Evolutionary conservation across 2,113 vertebrate genomes (phyloP).

Genomic region (Colaptes auratus): DNA sequence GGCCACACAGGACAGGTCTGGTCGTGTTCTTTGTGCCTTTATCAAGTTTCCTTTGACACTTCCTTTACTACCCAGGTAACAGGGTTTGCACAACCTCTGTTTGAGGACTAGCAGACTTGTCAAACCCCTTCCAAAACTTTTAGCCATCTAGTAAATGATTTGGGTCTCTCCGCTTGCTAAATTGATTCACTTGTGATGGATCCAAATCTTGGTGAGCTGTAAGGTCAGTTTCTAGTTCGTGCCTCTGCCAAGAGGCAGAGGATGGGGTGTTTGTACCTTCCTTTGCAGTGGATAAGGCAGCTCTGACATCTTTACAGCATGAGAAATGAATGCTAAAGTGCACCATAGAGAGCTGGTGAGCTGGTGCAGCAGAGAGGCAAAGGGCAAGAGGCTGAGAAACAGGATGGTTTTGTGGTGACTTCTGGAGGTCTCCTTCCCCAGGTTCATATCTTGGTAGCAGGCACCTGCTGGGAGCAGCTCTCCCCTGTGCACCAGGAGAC

Average conservation of each 20-base stretch:
- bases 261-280: not conserved
- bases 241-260: not conserved
- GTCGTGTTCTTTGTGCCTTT: not conserved
- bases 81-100: not conserved
- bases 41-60: not conserved
- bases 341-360: not conserved
- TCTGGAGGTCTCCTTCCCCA: not conserved
- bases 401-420: too few relatives aligned
- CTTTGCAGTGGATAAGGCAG: not conserved
- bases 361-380: not conserved
- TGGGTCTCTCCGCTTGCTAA: not conserved
- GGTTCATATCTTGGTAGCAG: accelerated
- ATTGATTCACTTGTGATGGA: not conserved
- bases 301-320: not conserved
- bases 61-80: not conserved
- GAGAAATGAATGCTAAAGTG: not conserved
- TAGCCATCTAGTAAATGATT: not conserved
- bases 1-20: not conserved
- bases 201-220: not conserved
- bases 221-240: not conserved
- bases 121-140: not conserved
- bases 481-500: too few relatives aligned
- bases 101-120: not conserved
- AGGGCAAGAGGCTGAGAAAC: not conserved
- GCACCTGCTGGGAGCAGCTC: accelerated